Conservation (phyloP, 2,797 vertebrate species). For the Selene dorsalis region DNA sequence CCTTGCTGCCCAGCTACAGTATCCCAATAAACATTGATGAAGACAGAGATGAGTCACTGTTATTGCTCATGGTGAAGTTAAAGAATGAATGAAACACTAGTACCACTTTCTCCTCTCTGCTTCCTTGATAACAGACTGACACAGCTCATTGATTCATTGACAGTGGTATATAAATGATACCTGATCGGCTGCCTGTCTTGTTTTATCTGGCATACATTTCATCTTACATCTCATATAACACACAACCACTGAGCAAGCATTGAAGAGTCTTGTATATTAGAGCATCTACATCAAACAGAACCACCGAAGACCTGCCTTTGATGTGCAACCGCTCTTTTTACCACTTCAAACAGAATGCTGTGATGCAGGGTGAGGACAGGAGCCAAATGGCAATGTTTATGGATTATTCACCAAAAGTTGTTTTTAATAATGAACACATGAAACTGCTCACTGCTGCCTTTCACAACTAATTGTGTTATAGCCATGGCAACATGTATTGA, state of each 20-base stretch:
- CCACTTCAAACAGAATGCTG: conserved; percentile 77
- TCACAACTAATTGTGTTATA: conserved; percentile 12
- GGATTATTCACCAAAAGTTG: conserved; percentile 59
- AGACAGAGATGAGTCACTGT: not conserved
- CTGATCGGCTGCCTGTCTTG: conserved; percentile 1
- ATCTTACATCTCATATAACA: not conserved
- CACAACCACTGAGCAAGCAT: not conserved
- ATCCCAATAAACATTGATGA: not conserved
- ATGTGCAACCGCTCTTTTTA: conserved; percentile 66
- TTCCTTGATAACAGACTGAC: not conserved
- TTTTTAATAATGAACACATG: conserved; percentile 54
- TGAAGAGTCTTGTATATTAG: conserved; percentile 38
- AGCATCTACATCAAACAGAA: conserved; percentile 67
- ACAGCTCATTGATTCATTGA: not conserved
- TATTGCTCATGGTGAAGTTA: conserved; percentile 1
- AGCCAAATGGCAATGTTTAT: conserved; percentile 69
- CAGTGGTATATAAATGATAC: not conserved
- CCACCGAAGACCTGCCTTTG: conserved; percentile 53
- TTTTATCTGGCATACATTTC: conserved; percentile 7
- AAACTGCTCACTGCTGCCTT: conserved; percentile 34
- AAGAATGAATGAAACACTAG: not conserved
- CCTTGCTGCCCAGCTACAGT: no score
- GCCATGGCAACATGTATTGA: conserved; percentile 14
- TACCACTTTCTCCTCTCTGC: no score
- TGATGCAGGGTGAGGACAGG: conserved; percentile 46